These are phyloP conservation scores for Mormyrus proboscirostris DNA, from an alignment of 2,797 vertebrate species.

Conservation along the genomic window DNA sequence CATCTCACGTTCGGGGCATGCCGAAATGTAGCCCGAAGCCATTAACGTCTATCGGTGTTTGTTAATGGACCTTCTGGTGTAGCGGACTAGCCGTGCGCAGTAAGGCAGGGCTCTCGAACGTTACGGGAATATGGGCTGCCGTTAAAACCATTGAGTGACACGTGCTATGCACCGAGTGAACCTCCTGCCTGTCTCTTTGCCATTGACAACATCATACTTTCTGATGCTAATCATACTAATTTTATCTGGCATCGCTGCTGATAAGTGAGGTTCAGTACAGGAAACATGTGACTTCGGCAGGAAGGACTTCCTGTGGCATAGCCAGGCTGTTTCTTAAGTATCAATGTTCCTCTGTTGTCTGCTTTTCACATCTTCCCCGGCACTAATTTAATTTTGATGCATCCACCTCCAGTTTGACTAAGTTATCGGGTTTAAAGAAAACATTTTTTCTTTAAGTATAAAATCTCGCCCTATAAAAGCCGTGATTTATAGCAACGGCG, in stretches of 20 bases:
- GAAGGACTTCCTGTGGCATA: not conserved
- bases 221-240: not conserved
- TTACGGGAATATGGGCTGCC: not conserved
- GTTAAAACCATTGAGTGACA: not conserved
- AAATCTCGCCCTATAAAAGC: not conserved
- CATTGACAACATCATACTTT: not conserved
- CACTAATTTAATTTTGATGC: constrained; percentile 3
- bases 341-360: not conserved
- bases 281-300: not conserved
- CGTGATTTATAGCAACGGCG: not conserved
- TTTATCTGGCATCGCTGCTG: not conserved
- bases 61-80: not conserved
- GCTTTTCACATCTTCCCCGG: not conserved
- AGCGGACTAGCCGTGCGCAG: not conserved
- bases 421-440: constrained; percentile 8
- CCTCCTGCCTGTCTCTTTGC: not conserved
- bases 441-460: not conserved
- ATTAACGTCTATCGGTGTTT: not conserved
- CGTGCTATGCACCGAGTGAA: not conserved
- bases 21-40: not conserved
- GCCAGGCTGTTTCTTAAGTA: not conserved
- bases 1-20: constrained; percentile 36
- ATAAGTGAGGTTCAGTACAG: not conserved
- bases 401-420: not conserved
- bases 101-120: not conserved